Evolutionary conservation across 1,140 invertebrate species (phyloP), one percentile per base, ranked within the genome.

Genomic region (Leptestheria dahalacensis): DNA sequence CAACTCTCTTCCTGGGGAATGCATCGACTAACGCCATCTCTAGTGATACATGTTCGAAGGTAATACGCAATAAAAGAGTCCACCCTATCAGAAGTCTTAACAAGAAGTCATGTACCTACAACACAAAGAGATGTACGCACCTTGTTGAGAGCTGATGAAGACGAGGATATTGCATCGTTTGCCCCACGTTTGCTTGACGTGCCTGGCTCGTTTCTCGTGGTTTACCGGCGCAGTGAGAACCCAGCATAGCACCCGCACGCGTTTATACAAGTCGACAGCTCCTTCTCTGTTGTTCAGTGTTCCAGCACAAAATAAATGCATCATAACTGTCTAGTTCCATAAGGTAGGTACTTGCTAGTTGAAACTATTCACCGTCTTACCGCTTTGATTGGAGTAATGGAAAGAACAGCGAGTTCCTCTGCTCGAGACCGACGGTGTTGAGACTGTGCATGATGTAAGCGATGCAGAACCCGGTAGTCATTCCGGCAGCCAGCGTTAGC

Each of bases 121-220:
- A n/a, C n/a, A n/a, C n/a, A n/a, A n/a, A n/a, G n/a, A n/a, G n/a
- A n/a, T n/a, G n/a, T n/a, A n/a, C 33, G 6, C 70, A 86, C 85
- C 85, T 72, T 81, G 75, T 57, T 72, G 73, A 0, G 86, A 85
- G 67, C 88, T 92, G 85, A 94, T 92, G 65, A 94, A 94, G 0
- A 94, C 67, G 1, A 93, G 68, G 60, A 82, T 83, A 69, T 96
- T 95, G 69, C 94, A 97, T 23, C 94, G 74, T 68, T 85, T 84
- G 0, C 88, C 92, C 95, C 95, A 99, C 0, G 95, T 98, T 1
- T 86, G 83, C 70, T 94, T 92, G 0, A 98, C 90, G 65, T 95
- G 91, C 20, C 78, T 78, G 0, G 94, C 93, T 71, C 92, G 92
- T 61, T 79, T 86, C 65, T 89, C 76, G 67, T 97, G 89, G 68